Percentiles rank a stretch among this genome's conserved stretches.
phyloP scores from a whole-genome alignment of 2,888 invertebrate species.

The Drosophila rubida region DNA sequence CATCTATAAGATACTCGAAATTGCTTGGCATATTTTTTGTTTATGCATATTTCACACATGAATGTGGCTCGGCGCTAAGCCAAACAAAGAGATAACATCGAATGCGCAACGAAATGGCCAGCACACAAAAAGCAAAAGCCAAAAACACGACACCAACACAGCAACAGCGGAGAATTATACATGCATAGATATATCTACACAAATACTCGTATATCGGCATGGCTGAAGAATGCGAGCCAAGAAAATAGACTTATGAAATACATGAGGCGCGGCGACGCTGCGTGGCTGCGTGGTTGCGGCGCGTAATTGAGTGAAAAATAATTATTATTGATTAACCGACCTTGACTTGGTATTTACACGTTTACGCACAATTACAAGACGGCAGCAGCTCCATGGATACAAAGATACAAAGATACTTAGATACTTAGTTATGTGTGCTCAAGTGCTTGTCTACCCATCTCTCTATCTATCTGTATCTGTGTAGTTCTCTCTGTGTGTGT shows the following conservation, averaged over 20 bases:
- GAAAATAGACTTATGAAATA: conserved; percentile 24
- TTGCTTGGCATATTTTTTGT: conserved; percentile 62
- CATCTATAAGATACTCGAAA: conserved; percentile 67
- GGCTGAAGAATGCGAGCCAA: conserved; percentile 43
- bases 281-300: conserved; percentile 20
- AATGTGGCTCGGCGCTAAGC: conserved; percentile 46
- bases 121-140: conserved; percentile 18
- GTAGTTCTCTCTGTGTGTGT: conserved; percentile 6
- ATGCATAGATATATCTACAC: conserved; percentile 20
- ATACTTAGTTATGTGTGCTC: conserved; percentile 30
- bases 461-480: conserved; percentile 24
- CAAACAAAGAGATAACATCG: conserved; percentile 61
- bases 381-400: conserved; percentile 23
- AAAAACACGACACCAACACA: conserved; percentile 21
- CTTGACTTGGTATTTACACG: conserved; percentile 80
- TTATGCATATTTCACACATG: conserved; percentile 77
- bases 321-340: conserved; percentile 82
- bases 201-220: background rate
- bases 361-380: conserved; percentile 76
- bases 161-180: conserved; percentile 23
- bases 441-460: conserved; percentile 18
- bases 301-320: conserved; percentile 82
- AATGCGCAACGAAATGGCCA: conserved; percentile 23
- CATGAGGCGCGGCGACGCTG: conserved; percentile 24
- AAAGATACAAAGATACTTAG: conserved; percentile 32